Evolutionary conservation across 1,140 invertebrate species (phyloP), one percentile per base, ranked within the genome.

Genomic region (Caenorhabditis latens): DNA sequence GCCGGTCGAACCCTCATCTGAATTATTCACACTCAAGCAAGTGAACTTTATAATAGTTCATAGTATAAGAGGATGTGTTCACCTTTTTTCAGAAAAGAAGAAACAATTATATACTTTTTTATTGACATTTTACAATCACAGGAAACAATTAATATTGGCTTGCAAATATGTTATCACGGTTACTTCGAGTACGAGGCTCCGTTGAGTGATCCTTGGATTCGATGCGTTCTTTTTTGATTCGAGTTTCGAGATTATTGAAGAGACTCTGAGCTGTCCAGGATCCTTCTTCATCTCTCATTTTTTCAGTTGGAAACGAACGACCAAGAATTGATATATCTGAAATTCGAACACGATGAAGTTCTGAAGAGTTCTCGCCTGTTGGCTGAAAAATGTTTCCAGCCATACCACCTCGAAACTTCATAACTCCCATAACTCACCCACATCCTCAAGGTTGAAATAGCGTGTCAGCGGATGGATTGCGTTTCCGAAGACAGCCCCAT

Each of bases 1-100:
- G 85, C 79, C 46, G 79, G 87, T 16, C 63, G 48, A 14, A 83
- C 53, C 63, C 86, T 50, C 46, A 83, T 61, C 32, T 57, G 46
- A 50, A 58, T 14, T 53, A 53, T 2, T 50, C 14, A 50, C 2
- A 53, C 5, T 14, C 50, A 53, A 14, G 50, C 5, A 19, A 50
- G 6, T 53, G 43, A n/a, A n/a, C 50, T 79, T 50, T n/a, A n/a
- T n/a, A n/a, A n/a, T n/a, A n/a, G 9, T 14, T 32, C 32, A 32
- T 32, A 32, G 32, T 32, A 32, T 50, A 13, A n/a, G 53, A 79
- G 71, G 43, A 50, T 79, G 53, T 24, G 19, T 71, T 71, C 65
- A 71, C 65, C 65, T 32, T 71, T 16, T 53, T 21, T n/a, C 16
- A 19, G 57, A 58, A 58, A 21, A 19, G 8, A 8, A 21, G 11